These are phyloP conservation scores for Eupeodes luniger DNA, from an alignment of 2,888 invertebrate species.

Conservation along the genomic window DNA sequence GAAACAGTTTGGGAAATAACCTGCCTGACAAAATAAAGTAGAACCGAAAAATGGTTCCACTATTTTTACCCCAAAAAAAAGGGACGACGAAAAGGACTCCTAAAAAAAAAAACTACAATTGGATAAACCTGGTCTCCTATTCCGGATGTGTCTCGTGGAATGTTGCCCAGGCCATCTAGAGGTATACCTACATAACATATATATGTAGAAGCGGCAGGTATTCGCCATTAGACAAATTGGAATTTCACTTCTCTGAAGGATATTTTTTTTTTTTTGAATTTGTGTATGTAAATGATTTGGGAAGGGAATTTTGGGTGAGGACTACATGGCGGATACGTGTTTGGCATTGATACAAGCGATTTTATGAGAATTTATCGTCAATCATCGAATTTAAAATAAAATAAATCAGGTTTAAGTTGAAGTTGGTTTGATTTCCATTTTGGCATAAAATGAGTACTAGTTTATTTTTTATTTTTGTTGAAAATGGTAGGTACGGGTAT, in stretches of 20 bases:
- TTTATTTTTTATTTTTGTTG: not conserved
- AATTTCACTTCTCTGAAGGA: slow-evolving; percentile 63
- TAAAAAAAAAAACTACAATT: slow-evolving; percentile 48
- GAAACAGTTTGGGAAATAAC: slow-evolving; percentile 37
- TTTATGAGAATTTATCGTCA: slow-evolving; percentile 55
- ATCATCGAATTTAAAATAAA: slow-evolving; percentile 25
- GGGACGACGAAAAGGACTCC: slow-evolving; percentile 7
- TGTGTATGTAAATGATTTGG: not conserved
- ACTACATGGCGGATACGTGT: slow-evolving; percentile 22
- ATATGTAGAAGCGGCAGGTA: slow-evolving; percentile 48
- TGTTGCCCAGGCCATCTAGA: not conserved
- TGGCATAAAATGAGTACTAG: not conserved
- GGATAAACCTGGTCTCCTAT: slow-evolving; percentile 46
- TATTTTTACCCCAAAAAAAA: not conserved
- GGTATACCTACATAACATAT: too few relatives aligned
- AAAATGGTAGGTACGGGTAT: not conserved
- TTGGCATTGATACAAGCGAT: slow-evolving; percentile 26
- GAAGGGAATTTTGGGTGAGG: not conserved
- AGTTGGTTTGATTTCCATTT: slow-evolving; percentile 39
- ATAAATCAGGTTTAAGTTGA: slow-evolving; percentile 7
- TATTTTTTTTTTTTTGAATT: slow-evolving; percentile 38
- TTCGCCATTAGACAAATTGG: slow-evolving; percentile 70
- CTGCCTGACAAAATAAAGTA: slow-evolving; percentile 65
- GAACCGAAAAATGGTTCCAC: slow-evolving; percentile 18
- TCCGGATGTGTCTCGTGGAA: slow-evolving; percentile 27